Base-by-base conservation (phyloP, 2,113 vertebrate genomes). In the Pavo muticus region DNA sequence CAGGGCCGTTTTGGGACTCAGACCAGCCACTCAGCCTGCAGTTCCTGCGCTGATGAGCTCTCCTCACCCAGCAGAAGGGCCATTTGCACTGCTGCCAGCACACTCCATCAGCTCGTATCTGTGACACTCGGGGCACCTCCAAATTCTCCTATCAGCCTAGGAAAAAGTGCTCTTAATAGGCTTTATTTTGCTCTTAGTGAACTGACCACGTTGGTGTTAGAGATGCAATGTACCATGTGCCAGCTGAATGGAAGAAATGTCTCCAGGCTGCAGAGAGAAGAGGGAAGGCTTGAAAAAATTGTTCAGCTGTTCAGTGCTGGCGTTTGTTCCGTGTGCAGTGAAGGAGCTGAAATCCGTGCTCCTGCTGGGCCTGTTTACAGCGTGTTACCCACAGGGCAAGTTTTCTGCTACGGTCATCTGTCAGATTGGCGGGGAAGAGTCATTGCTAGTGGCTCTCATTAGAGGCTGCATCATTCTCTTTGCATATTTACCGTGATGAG, bases 301-400 rank as follows among this genome's bases (percentile, higher is more conserved):
- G 61, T 91, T 90, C 81, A 87, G 86, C 92, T 95, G 90, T 79
- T 92, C 54, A 2, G 18, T 50, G 63, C 70, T 93, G 40, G 4
- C 75, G 29, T 92, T 86, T 86, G 75, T 59, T 79, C 32, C 48
- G 45, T 84, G 81, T 94, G 87, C 68, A 71, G 87, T 70, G 94
- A 94, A 42, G 0, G 9, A 75, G 77, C 72, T 88, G 93, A 84
- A 78, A 63, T 63, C 71, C 56, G 35, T 93, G 70, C 35, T 81
- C 93, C 93, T 76, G 87, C 95, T 92, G 87, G 74, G 85, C 68
- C 79, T 94, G 80, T 96, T 94, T 61, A 81, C 92, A 79, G 70
- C 19, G 78, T 42, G 72, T 50, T 90, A 76, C 70, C 81, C 91
- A 84, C 40, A 63, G 73, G 95, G 80, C 73, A 64, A 69, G 44